Evolutionary conservation across 2,888 invertebrate genomes (phyloP).

Genomic region (Macropis europaea): DNA sequence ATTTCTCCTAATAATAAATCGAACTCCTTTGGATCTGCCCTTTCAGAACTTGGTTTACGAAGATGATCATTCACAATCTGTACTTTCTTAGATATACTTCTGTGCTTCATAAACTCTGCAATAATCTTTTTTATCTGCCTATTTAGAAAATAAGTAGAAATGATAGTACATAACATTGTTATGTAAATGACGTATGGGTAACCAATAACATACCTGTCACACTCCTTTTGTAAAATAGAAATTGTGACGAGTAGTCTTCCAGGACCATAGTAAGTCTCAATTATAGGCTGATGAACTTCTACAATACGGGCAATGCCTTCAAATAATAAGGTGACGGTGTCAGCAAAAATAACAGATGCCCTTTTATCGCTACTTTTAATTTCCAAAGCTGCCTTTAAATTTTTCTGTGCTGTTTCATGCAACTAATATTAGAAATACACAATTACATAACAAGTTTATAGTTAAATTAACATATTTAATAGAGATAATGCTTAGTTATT

Average conservation of each 20-base stretch:
- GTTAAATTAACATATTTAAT: too few relatives aligned
- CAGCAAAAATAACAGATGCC: slow-evolving; percentile 90
- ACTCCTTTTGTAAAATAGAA: slow-evolving; percentile 88
- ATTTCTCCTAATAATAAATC: slow-evolving; percentile 95
- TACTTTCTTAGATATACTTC: slow-evolving; percentile 85
- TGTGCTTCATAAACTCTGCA: slow-evolving; percentile 86
- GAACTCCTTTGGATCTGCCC: slow-evolving; percentile 89
- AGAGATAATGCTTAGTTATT: background rate
- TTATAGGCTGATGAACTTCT: slow-evolving; percentile 93
- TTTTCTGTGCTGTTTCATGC: slow-evolving; percentile 86
- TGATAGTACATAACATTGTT: background rate
- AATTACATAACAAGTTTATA: background rate
- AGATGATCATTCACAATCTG: slow-evolving; percentile 84
- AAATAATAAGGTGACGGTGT: slow-evolving; percentile 90
- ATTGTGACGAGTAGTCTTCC: slow-evolving; percentile 88
- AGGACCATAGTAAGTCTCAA: slow-evolving; percentile 93
- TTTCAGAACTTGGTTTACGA: slow-evolving; percentile 81
- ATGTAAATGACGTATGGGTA: background rate
- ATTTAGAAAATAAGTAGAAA: slow-evolving; percentile 2
- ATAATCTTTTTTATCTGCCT: slow-evolving; percentile 83
- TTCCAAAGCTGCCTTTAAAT: slow-evolving; percentile 85
- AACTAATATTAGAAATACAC: slow-evolving; percentile 76
- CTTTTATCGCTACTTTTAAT: slow-evolving; percentile 86
- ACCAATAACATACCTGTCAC: slow-evolving; percentile 84
- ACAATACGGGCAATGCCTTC: slow-evolving; percentile 92